Evolutionary conservation across 1,140 invertebrate species (phyloP), one percentile per base, ranked within the genome.

Genomic region (Meloidogyne floridensis): DNA sequence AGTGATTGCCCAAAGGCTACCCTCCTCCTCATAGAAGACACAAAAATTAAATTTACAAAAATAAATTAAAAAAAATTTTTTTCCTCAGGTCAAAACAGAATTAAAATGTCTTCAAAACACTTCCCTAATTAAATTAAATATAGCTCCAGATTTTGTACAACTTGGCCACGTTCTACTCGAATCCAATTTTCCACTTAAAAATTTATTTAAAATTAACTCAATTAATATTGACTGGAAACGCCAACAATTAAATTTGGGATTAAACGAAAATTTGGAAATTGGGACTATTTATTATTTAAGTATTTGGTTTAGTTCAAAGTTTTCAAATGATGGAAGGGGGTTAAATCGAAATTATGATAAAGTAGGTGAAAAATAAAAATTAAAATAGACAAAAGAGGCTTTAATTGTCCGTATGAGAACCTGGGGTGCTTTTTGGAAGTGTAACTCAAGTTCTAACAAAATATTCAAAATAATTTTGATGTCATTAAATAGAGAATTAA

Each of bases 51-150:
- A 32, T 32, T 20, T 20, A 20, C 20, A 32, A 32, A 32, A 32
- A 32, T 32, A 32, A 32, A 32, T 32, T 32, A 32, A 10, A 11
- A 54, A 54, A 54, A 54, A 10, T 53, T 54, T 32, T 15, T 54
- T 74, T 74, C 32, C 32, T 54, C 8, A 74, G 72, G 20, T 74
- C 4, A 47, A 74, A 74, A 51, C 20, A 15, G 2, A 74, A 54
- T 74, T 74, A 54, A 47, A 74, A 74, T 74, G 72, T 74, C n/a
- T 47, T 32, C 10, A 74, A 54, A 74, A 54, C 11, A 74, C 72
- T 74, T 47, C 72, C 8, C 2, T 51, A 5, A 47, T 74, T 51
- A 51, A 51, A 54, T n/a, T 74, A 54, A 47, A 74, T n/a, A 54
- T 74, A 20, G 13, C 43, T 4, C 72, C 72, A 18, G 72, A 74